Evolutionary conservation across 2,797 vertebrate species (phyloP).

Genomic region (Pampus argenteus): DNA sequence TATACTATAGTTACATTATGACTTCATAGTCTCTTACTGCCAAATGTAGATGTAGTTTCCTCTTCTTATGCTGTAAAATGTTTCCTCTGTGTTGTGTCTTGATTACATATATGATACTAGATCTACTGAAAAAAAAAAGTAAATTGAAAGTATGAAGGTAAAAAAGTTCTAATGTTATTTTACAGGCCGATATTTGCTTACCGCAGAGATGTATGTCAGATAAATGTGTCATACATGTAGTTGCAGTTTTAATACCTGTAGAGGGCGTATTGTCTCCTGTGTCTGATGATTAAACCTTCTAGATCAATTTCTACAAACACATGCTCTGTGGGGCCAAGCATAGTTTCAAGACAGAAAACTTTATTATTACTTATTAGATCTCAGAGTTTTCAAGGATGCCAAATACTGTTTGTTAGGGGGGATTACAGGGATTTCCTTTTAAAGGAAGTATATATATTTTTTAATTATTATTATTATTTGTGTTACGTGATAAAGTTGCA

Average conservation of each 20-base stretch:
- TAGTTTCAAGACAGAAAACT: background rate
- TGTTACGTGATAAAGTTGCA: background rate
- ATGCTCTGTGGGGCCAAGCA: background rate
- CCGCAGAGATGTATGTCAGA: background rate
- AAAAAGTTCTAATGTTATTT: too few relatives aligned
- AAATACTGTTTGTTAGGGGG: background rate
- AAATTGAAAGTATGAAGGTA: too few relatives aligned
- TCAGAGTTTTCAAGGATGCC: background rate
- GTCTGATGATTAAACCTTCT: background rate
- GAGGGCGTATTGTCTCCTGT: conserved; percentile 14
- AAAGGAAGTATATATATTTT: too few relatives aligned
- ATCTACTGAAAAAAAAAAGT: too few relatives aligned
- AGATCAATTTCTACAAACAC: background rate
- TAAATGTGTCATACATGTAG: background rate
- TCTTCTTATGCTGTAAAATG: background rate
- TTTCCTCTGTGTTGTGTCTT: too few relatives aligned
- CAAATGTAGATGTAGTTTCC: background rate
- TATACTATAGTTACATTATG: too few relatives aligned
- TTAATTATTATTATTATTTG: background rate
- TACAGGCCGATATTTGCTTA: too few relatives aligned
- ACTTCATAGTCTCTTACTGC: background rate
- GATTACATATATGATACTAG: too few relatives aligned
- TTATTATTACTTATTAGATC: background rate
- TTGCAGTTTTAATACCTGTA: background rate
- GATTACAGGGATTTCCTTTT: background rate